Conservation (phyloP, 2,797 vertebrate genomes). For the Antennarius maculatus region DNA sequence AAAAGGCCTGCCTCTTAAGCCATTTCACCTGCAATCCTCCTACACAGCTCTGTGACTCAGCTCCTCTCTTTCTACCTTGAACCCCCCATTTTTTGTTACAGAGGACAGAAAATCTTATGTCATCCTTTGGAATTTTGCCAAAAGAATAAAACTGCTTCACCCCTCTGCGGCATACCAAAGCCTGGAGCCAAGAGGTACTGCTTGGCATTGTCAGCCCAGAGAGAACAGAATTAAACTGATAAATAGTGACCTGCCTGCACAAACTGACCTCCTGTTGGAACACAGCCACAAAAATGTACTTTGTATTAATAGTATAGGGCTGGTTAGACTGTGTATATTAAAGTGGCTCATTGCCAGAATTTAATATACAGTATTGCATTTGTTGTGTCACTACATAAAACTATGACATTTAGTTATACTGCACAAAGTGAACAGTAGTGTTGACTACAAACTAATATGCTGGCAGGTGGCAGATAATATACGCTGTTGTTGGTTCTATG, state of each 20-base stretch:
- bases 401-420: background rate
- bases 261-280: conserved; percentile 30
- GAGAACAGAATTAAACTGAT: conserved; percentile 28
- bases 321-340: conserved; percentile 5
- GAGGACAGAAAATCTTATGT: conserved; percentile 45
- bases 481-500: background rate
- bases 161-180: conserved; percentile 25
- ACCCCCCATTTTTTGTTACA: conserved; percentile 13
- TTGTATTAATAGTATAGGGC: conserved; percentile 19
- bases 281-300: conserved; percentile 29
- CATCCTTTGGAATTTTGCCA: conserved; percentile 49
- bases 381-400: background rate
- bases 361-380: background rate
- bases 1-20: conserved; percentile 45
- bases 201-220: conserved; percentile 13
- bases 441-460: background rate
- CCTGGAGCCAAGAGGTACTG: conserved; percentile 24
- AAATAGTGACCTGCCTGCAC: conserved; percentile 36
- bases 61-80: conserved; percentile 6
- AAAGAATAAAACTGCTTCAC: conserved; percentile 40
- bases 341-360: conserved; percentile 9
- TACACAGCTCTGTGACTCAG: conserved; percentile 37
- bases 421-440: background rate
- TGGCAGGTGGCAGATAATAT: background rate
- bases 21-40: conserved; percentile 38